phyloP scores from a whole-genome alignment of 2,797 vertebrate species.

The Glossophaga mutica region DNA sequence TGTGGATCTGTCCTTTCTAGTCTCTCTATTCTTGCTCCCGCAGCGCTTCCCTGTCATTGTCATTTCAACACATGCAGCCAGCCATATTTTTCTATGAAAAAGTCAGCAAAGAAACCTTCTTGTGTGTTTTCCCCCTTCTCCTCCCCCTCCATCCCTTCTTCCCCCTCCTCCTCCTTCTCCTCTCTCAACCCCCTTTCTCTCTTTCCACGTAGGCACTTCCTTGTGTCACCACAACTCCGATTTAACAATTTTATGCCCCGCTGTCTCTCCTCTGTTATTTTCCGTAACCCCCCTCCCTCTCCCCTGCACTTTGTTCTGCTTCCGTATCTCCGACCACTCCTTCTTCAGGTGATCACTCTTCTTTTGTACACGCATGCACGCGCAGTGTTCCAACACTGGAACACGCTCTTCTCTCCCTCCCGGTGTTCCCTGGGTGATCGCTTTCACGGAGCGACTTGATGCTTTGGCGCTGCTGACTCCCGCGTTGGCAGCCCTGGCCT shows the following conservation, averaged over 20 bases:
- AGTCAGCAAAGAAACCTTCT: neutral
- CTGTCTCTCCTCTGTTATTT: neutral
- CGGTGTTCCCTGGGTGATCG: neutral
- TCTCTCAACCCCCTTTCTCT: neutral
- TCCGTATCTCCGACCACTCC: neutral
- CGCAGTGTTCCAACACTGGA: fast-evolving
- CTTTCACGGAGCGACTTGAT: neutral
- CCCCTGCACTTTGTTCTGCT: neutral
- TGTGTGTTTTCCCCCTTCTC: neutral
- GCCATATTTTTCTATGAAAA: neutral
- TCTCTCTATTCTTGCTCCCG: neutral
- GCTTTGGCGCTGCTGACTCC: neutral
- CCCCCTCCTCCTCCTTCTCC: neutral
- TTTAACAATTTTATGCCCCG: neutral
- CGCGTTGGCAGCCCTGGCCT: neutral
- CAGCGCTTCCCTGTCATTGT: neutral
- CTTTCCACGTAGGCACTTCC: neutral
- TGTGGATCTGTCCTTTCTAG: neutral
- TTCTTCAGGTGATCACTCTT: neutral
- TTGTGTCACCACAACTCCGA: neutral
- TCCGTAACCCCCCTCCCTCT: neutral
- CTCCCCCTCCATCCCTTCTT: fast-evolving
- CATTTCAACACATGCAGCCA: neutral
- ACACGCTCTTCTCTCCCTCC: neutral
- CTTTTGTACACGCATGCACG: neutral